phyloP scores from a whole-genome alignment of 1,140 invertebrate genomes.

The Drosophila bipectinata region DNA sequence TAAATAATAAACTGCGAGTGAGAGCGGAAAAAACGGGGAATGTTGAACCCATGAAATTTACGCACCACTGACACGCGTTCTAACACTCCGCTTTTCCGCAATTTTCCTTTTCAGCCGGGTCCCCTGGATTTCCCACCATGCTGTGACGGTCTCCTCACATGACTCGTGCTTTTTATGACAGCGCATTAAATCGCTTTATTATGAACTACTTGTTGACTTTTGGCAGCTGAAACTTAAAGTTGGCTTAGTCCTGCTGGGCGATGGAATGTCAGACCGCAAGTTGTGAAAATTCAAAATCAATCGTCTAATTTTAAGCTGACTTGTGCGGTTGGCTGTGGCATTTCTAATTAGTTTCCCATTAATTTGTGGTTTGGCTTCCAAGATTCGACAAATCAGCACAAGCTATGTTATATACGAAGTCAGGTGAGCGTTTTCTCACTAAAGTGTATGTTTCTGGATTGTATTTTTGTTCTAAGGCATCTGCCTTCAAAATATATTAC shows the following conservation, averaged over 20 bases:
- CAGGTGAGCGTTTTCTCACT: not conserved
- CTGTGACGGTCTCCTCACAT: conserved; percentile 17
- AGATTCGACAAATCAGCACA: conserved; percentile 14
- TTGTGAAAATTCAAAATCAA: conserved; percentile 60
- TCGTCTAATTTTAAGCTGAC: conserved; percentile 58
- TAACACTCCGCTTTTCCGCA: not conserved
- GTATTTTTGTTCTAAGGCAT: no score
- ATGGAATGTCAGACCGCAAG: conserved; percentile 40
- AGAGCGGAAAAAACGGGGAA: conserved; percentile 7
- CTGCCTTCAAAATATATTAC: no score
- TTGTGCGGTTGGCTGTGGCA: conserved; percentile 26
- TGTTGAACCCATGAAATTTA: conserved; percentile 32
- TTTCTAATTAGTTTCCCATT: conserved; percentile 44
- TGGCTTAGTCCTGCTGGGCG: conserved; percentile 33
- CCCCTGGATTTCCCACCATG: not conserved
- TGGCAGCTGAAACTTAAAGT: conserved; percentile 61
- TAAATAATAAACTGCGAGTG: not conserved
- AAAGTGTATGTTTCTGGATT: not conserved
- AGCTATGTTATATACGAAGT: conserved; percentile 14
- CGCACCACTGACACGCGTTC: conserved; percentile 37
- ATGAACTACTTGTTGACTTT: conserved; percentile 78
- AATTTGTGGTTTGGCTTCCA: conserved; percentile 33
- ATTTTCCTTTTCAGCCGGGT: conserved; percentile 4
- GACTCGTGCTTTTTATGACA: conserved; percentile 56
- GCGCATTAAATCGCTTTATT: conserved; percentile 70